A percentile compares a stretch with the other conserved stretches of the same genome.
phyloP scores from a whole-genome alignment of 2,888 invertebrate genomes.

The Hemithea aestivaria region DNA sequence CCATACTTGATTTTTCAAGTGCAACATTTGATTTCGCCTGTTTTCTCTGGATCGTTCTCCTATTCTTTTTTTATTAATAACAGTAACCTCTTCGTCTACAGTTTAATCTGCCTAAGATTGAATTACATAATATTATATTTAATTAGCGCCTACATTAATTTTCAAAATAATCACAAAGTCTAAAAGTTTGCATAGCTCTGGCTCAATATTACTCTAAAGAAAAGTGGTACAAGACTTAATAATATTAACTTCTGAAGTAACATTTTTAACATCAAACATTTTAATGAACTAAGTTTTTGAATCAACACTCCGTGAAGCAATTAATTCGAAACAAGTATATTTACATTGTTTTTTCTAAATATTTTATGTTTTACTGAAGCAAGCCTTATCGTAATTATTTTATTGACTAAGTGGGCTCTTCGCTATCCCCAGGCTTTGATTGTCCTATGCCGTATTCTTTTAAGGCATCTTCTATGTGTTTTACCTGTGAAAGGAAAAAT shows the following conservation, averaged over 20 bases:
- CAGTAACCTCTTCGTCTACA: no score
- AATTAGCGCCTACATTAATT: background rate
- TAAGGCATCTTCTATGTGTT: slow-evolving; percentile 84
- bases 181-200: slow-evolving; percentile 2
- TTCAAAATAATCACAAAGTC: slow-evolving; percentile 1
- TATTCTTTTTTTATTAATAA: background rate
- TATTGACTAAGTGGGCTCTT: slow-evolving; percentile 56
- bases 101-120: no score
- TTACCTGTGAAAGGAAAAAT: slow-evolving; percentile 55
- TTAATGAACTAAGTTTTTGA: slow-evolving; percentile 46
- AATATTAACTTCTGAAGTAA: slow-evolving; percentile 35
- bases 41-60: no score
- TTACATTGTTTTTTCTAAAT: slow-evolving; percentile 9
- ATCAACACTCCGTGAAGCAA: slow-evolving; percentile 43
- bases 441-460: slow-evolving; percentile 80
- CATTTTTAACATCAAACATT: slow-evolving; percentile 41
- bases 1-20: no score
- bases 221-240: slow-evolving; percentile 25
- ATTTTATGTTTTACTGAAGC: slow-evolving; percentile 3
- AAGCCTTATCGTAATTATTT: slow-evolving; percentile 8
- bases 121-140: no score
- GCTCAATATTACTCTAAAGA: slow-evolving; percentile 18
- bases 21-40: no score
- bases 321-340: slow-evolving; percentile 30
- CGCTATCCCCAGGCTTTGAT: slow-evolving; percentile 55